Evolutionary conservation across 2,113 vertebrate genomes (phyloP), one percentile per base, ranked within the genome.

Genomic region (Nycticorax nycticorax): DNA sequence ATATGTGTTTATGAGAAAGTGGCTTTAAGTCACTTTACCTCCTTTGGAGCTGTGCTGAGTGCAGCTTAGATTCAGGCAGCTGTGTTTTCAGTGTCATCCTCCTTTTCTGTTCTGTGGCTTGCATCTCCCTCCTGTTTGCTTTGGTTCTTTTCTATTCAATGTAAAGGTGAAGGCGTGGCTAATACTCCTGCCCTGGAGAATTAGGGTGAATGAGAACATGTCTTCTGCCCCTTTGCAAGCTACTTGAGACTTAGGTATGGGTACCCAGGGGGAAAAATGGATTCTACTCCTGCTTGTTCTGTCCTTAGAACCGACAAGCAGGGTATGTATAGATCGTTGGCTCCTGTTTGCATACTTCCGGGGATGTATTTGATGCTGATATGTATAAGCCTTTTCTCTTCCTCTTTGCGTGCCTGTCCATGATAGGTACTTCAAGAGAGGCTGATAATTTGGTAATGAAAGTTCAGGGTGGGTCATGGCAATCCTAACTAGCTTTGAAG

Each of bases 21-120:
- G 56, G 52, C 56, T 96, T 85, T 76, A 82, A 96, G 89, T 82
- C 85, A 89, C 71, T 95, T 89, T 45, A 64, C 32, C 62, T 93
- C 37, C 74, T 83, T 76, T 76, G 90, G 78, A 88, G 48, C 74
- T 63, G 27, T 55, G 53, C 67, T 92, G 75, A 88, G 41, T 3
- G 2, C 71, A 88, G 35, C 50, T 82, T 73, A 59, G 67, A 74
- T 90, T 53, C 68, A 83, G 50, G 47, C 78, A 90, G 56, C 68
- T 83, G 85, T 88, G 37, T 76, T 92, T 93, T 90, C 45, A 39
- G 57, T 80, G 67, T 41, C 55, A n/a, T 77, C 6, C 39, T 80
- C 56, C 67, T 82, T 85, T 85, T 55, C 37, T 50, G 12, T 66
- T 93, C 30, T 72, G 27, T 85, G 66, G 39, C 62, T 93, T 75